phyloP scores from a whole-genome alignment of 2,113 vertebrate species.

The Azemiops feae region DNA sequence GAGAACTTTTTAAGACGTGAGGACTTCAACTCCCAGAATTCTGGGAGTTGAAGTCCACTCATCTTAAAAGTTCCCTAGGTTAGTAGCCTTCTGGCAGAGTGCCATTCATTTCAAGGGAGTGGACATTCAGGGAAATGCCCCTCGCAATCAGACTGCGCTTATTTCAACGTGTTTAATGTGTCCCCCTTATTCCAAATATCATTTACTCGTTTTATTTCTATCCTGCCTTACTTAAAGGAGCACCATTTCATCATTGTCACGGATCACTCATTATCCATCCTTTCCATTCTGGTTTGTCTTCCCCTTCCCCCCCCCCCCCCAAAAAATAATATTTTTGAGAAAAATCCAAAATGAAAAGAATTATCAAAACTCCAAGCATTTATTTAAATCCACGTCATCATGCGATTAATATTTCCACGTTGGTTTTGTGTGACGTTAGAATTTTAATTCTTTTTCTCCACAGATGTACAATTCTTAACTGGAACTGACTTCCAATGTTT shows the following conservation, averaged over 20 bases:
- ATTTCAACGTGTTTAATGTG: background rate
- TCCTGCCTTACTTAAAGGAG: background rate
- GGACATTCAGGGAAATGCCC: background rate
- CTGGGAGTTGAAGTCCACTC: background rate
- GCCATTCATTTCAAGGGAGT: background rate
- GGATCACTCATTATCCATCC: background rate
- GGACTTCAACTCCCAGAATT: background rate
- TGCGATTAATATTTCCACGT: background rate
- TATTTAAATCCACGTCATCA: background rate
- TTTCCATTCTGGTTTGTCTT: background rate
- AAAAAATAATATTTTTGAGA: background rate
- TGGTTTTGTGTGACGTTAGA: background rate
- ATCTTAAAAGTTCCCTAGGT: background rate
- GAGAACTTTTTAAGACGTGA: background rate
- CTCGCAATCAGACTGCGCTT: conserved; percentile 44
- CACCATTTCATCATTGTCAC: background rate
- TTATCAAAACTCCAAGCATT: conserved; percentile 45
- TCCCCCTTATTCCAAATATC: background rate
- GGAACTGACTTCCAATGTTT: conserved; percentile 24
- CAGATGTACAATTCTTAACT: background rate
- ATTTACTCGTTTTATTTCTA: accelerated
- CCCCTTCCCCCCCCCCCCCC: background rate
- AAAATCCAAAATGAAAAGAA: background rate
- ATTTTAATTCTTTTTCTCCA: background rate
- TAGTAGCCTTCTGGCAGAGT: background rate